Evolutionary conservation across 1,140 invertebrate genomes (phyloP), one percentile per base, ranked within the genome.

Genomic region (Zaprionus capensis): DNA sequence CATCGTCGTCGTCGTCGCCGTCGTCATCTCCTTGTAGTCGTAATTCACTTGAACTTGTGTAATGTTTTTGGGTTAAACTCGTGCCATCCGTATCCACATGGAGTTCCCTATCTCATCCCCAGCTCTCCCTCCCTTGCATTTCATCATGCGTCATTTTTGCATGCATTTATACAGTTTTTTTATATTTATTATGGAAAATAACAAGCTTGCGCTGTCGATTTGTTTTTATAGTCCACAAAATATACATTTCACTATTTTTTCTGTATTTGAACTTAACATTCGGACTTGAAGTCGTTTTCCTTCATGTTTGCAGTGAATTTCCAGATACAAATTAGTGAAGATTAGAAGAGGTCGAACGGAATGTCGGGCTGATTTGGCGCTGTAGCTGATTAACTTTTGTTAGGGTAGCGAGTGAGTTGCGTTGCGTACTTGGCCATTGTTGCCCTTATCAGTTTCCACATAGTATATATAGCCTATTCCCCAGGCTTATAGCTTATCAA

Each of bases 41-140:
- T 88, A 80, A 90, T 81, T 88, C 85, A 90, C 85, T 88, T 80
- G 78, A 88, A 90, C 81, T 88, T 85, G 85, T 81, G 81, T 85
- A 78, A 88, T 90, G 80, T 57, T 84, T 80, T 82, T 71, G 62
- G 59, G 71, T 80, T 57, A 66, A 79, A 69, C 59, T 71, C 73
- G 65, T 77, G 64, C 44, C 59, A 55, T 59, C 11, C 58, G 56
- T 56, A 80, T 61, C 46, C 67, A 55, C 36, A 41, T 31, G 20
- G 17, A 44, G 51, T 57, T n/a, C 28, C 44, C 36, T 24, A 9
- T 61, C 24, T 2, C 17, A 24, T 20, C 59, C 11, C 36, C 6
- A 11, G 28, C 28, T 11, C 2, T 34, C 26, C 20, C 9, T 22
- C 17, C 49, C 36, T 41, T 28, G 41, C 38, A 34, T 36, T 66